Base-by-base conservation (phyloP, 2,888 invertebrate species). In the Rotaria sp. region DNA sequence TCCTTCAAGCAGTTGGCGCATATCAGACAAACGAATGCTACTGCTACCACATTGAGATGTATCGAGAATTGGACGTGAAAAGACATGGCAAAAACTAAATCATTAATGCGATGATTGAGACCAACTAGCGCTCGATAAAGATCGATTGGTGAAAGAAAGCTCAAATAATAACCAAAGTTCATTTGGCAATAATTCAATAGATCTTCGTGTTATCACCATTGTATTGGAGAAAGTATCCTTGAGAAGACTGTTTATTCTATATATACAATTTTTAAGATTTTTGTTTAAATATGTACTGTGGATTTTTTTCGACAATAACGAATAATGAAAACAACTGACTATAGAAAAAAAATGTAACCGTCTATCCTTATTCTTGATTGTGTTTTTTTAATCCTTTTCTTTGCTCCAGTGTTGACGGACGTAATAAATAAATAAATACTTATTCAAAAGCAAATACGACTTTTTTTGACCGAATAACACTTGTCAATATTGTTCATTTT, bases 161-260 rank as follows among this genome's bases (percentile, higher is more conserved):
- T 67, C 67, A 67, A 67, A 67, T 35, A 67, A 35, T 35, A 67
- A 67, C 67, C 67, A 67, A 67, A 67, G 15, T 67, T 67, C 67
- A 26, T 67, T 67, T 21, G 67, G 67, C 30, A 67, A 67, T 3
- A 8, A 67, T 67, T 67, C 67, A 67, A 67, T 35, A 35, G 67
- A 67, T 67, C 26, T 35, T 21, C 4, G 26, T 67, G 35, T 67
- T 67, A 26, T 67, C 67, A 67, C 26, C 35, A 67, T 67, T 67
- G 35, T 35, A 67, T 67, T 10, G 30, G 1, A 21, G 26, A 67
- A 67, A 67, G 18, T 67, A 67, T 21, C 30, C 26, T 67, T 13
- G 35, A 35, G 30, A 35, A 67, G 11, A 26, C 26, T 21, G 15
- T 35, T 67, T 67, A 67, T 67, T 35, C 35, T 35, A 67, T 67